Evolutionary conservation across 2,888 invertebrate genomes (phyloP).

Genomic region (Chydorus sphaericus): DNA sequence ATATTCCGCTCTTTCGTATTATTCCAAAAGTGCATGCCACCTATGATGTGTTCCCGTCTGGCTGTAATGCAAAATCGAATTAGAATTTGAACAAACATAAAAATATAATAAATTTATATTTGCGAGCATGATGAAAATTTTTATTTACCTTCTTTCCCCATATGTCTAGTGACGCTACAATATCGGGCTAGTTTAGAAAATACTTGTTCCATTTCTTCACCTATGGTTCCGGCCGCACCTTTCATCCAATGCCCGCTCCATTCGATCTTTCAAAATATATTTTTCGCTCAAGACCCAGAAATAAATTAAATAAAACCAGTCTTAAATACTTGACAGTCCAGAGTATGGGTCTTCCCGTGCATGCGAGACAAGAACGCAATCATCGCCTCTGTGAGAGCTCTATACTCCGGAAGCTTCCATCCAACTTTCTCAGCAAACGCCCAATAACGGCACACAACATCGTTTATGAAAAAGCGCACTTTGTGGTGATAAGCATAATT

Average conservation of each 20-base stretch:
- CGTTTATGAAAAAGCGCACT: not conserved
- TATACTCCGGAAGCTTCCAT: not conserved
- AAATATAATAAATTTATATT: not conserved
- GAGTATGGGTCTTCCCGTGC: not conserved
- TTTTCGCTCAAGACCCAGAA: not conserved
- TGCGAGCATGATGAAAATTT: not conserved
- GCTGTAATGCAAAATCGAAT: too few species aligned
- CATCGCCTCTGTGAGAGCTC: not conserved
- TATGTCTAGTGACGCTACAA: not conserved
- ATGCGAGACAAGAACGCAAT: slow-evolving; percentile 1
- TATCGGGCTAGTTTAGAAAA: not conserved
- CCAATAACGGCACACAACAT: not conserved
- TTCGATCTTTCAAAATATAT: not conserved
- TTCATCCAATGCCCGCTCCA: not conserved
- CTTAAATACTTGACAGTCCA: not conserved
- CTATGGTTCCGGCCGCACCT: not conserved
- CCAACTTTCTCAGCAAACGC: not conserved
- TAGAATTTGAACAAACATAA: not conserved
- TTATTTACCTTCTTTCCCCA: not conserved
- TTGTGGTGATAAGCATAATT: not conserved
- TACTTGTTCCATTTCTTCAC: not conserved
- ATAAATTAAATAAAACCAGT: not conserved
- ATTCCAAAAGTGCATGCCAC: not conserved
- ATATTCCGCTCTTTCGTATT: not conserved
- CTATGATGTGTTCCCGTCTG: not conserved